Evolutionary conservation across 2,888 invertebrate species (phyloP).

Genomic region (Stenoptilia bipunctidactyla): DNA sequence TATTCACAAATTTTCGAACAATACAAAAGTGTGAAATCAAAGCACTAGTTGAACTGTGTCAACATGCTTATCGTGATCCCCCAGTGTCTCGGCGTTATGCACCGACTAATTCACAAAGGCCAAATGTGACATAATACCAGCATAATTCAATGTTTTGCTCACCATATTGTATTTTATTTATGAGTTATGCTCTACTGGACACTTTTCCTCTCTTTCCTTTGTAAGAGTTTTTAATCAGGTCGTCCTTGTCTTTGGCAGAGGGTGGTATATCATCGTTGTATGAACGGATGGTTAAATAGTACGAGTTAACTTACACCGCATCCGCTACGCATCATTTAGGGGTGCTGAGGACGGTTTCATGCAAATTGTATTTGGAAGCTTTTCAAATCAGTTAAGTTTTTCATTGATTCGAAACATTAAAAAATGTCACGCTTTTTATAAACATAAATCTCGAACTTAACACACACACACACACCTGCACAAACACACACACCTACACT

Average conservation of each 20-base stretch:
- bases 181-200: conserved; percentile 63
- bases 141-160: conserved; percentile 73
- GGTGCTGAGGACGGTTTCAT: conserved; percentile 40
- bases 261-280: conserved; percentile 56
- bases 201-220: conserved; percentile 30
- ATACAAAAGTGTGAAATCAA: not conserved
- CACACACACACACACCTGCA: no score
- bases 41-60: conserved; percentile 37
- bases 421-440: no score
- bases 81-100: conserved; percentile 30
- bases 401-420: no score
- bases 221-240: conserved; percentile 17
- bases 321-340: conserved; percentile 62
- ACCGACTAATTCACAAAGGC: conserved; percentile 67
- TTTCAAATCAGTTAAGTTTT: no score
- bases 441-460: no score
- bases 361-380: not conserved
- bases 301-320: conserved; percentile 67
- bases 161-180: conserved; percentile 74
- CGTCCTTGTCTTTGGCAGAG: conserved; percentile 36
- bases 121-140: conserved; percentile 71
- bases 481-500: no score
- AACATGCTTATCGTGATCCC: conserved; percentile 48
- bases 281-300: conserved; percentile 69
- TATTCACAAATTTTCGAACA: no score